Base-by-base conservation (phyloP, 2,797 vertebrate species). In the Lepilemur ruficaudatus region DNA sequence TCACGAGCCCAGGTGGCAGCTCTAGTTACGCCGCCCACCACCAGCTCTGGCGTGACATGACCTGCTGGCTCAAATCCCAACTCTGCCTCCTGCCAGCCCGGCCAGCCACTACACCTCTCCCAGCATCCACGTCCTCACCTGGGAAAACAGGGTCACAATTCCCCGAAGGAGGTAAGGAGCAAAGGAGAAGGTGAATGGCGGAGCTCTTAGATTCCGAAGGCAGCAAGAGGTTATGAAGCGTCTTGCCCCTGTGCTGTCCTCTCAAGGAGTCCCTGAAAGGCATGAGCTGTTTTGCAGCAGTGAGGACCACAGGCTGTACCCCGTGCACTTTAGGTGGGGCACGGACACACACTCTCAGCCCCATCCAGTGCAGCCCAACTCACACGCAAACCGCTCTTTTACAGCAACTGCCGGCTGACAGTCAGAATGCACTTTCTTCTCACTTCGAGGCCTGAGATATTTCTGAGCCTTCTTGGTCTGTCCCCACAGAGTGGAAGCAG, bases 291-390 rank as follows among this genome's bases (percentile, higher is more conserved):
- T 65, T 81, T 43, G 55, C 52, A 6, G 1, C 4, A 2, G 17
- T 15, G 20, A 46, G 65, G 43, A 35, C 48, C 35, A 52, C 79
- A 15, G 55, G 28, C 18, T 65, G 38, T 30, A 38, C n/a, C 69
- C n/a, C 41, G 22, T 1, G 75, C 48, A 5, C 11, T 2, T 50
- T 7, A 32, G 12, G 32, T 2, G 1, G 28, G 38, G 23, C 79
- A 52, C 0, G 30, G 76, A 32, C 52, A 14, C 5, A 23, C 0
- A 0, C 15, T 57, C 30, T 22, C 52, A 15, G 28, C 17, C 8
- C 11, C 3, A 1, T 70, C 20, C 73, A 7, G 7, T 7, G 30
- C 20, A 0, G 25, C 63, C 52, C 83, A 32, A 22, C 28, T 10
- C 52, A 35, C 50, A 57, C 69, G n/a, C 57, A 69, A 15, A 14